Conservation (phyloP, 2,888 invertebrate species). For the Xylocampa areola region DNA sequence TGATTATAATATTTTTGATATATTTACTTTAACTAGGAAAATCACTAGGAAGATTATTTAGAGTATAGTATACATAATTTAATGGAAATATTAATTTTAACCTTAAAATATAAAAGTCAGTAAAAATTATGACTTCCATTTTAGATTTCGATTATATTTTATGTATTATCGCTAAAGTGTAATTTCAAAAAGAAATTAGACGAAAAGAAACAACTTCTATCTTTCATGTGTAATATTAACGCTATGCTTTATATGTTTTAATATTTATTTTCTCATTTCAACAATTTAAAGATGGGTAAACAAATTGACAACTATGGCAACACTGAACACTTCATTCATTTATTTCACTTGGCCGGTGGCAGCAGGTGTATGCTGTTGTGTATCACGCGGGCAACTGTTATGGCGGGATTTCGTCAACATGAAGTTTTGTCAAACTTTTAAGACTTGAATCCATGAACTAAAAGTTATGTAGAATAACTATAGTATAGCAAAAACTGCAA, state of each 20-base stretch:
- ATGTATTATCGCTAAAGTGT: too few species aligned
- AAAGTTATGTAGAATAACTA: conserved; percentile 61
- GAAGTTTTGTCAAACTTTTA: conserved; percentile 83
- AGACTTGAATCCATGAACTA: conserved; percentile 68
- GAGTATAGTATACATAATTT: too few species aligned
- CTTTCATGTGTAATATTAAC: too few species aligned
- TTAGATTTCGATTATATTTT: too few species aligned
- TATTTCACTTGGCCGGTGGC: conserved; percentile 79
- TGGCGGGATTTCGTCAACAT: conserved; percentile 85
- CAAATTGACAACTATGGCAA: conserved; percentile 63
- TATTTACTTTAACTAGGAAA: too few species aligned
- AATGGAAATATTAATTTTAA: too few species aligned
- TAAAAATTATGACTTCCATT: too few species aligned
- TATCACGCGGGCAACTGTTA: conserved; percentile 62
- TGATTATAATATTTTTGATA: too few species aligned
- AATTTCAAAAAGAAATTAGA: too few species aligned
- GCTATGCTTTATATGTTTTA: not conserved
- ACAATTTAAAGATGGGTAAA: conserved; percentile 28
- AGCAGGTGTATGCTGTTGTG: conserved; percentile 62
- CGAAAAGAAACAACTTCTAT: too few species aligned
- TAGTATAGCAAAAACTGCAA: conserved; percentile 64
- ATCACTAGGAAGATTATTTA: too few species aligned
- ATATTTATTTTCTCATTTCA: not conserved
- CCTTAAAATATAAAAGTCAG: too few species aligned
- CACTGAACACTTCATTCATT: conserved; percentile 65